Evolutionary conservation across 2,113 vertebrate species (phyloP).

Genomic region (human (Homo sapiens)): DNA sequence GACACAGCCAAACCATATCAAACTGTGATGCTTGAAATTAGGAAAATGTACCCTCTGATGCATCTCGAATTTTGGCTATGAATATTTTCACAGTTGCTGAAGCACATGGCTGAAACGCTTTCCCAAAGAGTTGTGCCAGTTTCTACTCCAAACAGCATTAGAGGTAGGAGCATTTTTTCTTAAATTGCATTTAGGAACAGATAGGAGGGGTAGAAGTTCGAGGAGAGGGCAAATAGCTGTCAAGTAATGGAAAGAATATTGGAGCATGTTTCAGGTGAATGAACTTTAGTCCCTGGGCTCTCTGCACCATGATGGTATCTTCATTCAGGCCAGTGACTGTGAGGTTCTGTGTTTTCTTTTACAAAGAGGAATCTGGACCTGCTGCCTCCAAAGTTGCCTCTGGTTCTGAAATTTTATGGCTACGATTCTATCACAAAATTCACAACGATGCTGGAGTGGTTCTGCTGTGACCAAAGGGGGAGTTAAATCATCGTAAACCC

Average conservation of each 20-base stretch:
- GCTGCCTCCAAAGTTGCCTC: neutral
- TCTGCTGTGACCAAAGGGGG: neutral
- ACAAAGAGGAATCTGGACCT: fast-evolving
- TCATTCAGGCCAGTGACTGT: fast-evolving
- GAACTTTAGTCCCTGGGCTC: neutral
- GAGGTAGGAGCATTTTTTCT: neutral
- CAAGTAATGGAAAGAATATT: neutral
- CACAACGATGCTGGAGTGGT: too few species aligned
- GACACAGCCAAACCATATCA: too few species aligned
- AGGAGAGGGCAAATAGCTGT: fast-evolving
- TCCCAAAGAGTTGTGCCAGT: fast-evolving
- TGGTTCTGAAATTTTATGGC: neutral
- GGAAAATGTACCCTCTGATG: neutral
- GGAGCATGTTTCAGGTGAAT: neutral
- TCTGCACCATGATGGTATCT: too few species aligned
- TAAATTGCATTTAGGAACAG: neutral
- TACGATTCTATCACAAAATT: fast-evolving
- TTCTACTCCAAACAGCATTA: neutral
- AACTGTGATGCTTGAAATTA: fast-evolving
- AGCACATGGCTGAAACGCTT: neutral
- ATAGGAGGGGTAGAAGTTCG: too few species aligned
- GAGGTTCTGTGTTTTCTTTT: neutral
- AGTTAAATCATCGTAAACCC: too few species aligned
- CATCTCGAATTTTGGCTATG: neutral
- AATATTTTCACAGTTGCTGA: neutral